Evolutionary conservation across 2,888 invertebrate genomes (phyloP).

Genomic region (Catocala nupta): DNA sequence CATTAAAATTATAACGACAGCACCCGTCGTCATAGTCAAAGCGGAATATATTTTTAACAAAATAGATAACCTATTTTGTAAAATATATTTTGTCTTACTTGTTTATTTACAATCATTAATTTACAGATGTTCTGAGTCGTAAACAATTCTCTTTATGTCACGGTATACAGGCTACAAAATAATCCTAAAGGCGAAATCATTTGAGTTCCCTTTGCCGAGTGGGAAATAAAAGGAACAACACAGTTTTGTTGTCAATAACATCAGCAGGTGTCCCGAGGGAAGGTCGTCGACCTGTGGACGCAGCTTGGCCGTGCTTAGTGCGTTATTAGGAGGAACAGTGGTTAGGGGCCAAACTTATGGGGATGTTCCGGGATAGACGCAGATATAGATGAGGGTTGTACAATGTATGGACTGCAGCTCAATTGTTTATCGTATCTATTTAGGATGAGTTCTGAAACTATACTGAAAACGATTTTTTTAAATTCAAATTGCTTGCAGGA

Average conservation of each 20-base stretch:
- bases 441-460: not conserved
- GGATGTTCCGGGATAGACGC: conserved; percentile 42
- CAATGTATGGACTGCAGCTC: conserved; percentile 37
- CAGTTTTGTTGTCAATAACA: conserved; percentile 82
- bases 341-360: conserved; percentile 57
- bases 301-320: conserved; percentile 60
- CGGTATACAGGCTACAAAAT: conserved; percentile 28
- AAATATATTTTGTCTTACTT: no score
- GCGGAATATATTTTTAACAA: no score
- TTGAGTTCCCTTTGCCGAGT: conserved; percentile 57
- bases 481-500: no score
- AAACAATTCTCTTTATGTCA: not conserved
- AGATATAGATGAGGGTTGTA: conserved; percentile 38
- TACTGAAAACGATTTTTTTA: no score
- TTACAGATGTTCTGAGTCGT: no score
- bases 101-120: no score
- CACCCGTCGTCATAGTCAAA: no score
- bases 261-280: conserved; percentile 80
- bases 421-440: conserved; percentile 12
- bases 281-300: conserved; percentile 75
- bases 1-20: no score
- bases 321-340: conserved; percentile 57
- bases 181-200: conserved; percentile 43
- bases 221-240: conserved; percentile 80
- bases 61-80: no score